These are phyloP conservation scores for Rhagoletis zephyria DNA, from an alignment of 1,140 invertebrate genomes.

Conservation along the genomic window DNA sequence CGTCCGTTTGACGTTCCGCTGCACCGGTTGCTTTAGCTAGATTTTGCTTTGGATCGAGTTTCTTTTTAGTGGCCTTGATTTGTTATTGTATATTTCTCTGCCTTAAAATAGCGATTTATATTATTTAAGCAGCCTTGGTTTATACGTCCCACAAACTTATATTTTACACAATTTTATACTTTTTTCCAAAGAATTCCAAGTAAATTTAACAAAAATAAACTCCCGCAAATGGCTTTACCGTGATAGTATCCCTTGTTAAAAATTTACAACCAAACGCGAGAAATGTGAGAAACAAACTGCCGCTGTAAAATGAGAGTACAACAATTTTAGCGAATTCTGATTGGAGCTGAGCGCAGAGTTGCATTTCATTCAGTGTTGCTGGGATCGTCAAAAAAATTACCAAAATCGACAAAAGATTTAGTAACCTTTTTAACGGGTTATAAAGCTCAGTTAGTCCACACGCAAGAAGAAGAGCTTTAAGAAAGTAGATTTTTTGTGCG, in stretches of 20 bases:
- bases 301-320: background rate
- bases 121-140: background rate
- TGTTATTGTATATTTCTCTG: too few species aligned
- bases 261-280: constrained; percentile 25
- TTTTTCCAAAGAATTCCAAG: too few species aligned
- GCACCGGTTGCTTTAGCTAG: background rate
- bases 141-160: background rate
- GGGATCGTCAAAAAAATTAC: too few species aligned
- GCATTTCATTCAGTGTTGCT: background rate
- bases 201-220: background rate
- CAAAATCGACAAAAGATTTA: too few species aligned
- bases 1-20: constrained; percentile 21
- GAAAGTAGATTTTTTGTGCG: too few species aligned
- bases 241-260: background rate
- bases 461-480: too few species aligned
- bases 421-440: too few species aligned
- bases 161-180: background rate
- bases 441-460: too few species aligned
- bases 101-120: background rate
- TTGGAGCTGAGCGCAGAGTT: background rate
- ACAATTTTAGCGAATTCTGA: background rate
- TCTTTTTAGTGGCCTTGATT: background rate
- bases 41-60: background rate
- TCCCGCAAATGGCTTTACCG: background rate
- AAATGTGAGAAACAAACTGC: constrained; percentile 35